phyloP scores from a whole-genome alignment of 1,140 invertebrate species.

The Drosophila elegans region DNA sequence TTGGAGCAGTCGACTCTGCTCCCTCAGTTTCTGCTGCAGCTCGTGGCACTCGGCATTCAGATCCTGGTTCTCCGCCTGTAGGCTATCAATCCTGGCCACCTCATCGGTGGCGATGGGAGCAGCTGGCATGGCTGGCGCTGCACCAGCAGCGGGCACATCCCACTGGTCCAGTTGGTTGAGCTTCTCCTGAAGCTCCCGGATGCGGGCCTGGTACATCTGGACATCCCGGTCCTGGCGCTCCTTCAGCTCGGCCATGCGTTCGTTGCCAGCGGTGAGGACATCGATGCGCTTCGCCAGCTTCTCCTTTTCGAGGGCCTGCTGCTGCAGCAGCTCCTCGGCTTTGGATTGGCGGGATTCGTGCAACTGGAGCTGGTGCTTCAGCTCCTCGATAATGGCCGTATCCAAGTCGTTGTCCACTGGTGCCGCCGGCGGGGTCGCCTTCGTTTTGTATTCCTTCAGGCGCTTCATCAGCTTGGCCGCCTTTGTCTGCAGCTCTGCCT shows the following conservation, averaged over 20 bases:
- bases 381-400: constrained; percentile 90
- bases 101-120: constrained; percentile 16
- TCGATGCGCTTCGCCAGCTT: constrained; percentile 89
- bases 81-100: constrained; percentile 35
- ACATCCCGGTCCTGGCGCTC: constrained; percentile 91
- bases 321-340: constrained; percentile 86
- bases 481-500: constrained; percentile 87
- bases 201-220: constrained; percentile 89
- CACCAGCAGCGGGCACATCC: constrained; percentile 54
- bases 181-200: constrained; percentile 88
- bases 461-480: constrained; percentile 90
- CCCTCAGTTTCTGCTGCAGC: constrained; percentile 88
- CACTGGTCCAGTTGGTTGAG: constrained; percentile 87
- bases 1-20: constrained; percentile 84
- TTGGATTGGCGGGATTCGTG: constrained; percentile 89
- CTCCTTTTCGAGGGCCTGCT: constrained; percentile 88
- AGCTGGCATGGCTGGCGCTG: constrained; percentile 1
- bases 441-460: constrained; percentile 90
- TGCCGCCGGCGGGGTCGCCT: constrained; percentile 46
- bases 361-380: constrained; percentile 88
- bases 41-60: constrained; percentile 90
- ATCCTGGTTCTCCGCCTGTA: constrained; percentile 85
- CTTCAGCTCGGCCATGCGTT: constrained; percentile 91
- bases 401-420: constrained; percentile 87
- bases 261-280: constrained; percentile 91